phyloP scores from a whole-genome alignment of 2,888 invertebrate genomes.

The Leuctra nigra region DNA sequence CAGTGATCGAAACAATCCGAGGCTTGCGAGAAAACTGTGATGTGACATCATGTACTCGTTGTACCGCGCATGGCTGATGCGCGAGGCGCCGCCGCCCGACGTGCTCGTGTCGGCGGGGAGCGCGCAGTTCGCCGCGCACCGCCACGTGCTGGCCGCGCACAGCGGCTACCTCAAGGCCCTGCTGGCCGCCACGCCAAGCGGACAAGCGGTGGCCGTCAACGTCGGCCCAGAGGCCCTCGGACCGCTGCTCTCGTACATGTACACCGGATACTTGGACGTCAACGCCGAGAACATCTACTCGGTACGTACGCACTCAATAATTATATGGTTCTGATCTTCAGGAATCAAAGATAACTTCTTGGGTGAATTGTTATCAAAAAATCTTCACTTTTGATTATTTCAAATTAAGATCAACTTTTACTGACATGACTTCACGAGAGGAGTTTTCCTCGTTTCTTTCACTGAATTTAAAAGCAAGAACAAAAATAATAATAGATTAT shows the following conservation, averaged over 20 bases:
- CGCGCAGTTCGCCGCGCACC: slow-evolving; percentile 58
- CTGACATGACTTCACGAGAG: too few species aligned
- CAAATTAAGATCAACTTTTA: too few species aligned
- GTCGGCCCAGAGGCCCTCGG: slow-evolving; percentile 44
- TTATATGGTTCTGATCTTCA: too few species aligned
- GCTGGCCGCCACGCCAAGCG: slow-evolving; percentile 38
- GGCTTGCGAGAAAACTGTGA: too few species aligned
- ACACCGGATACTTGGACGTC: slow-evolving; percentile 63
- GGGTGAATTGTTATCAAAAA: too few species aligned
- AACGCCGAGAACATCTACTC: slow-evolving; percentile 64
- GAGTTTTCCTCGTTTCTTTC: too few species aligned
- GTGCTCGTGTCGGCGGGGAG: slow-evolving; percentile 55
- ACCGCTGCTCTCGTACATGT: slow-evolving; percentile 63
- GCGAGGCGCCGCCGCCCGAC: slow-evolving; percentile 44
- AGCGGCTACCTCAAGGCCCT: slow-evolving; percentile 66
- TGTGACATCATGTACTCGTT: slow-evolving; percentile 45
- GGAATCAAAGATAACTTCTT: too few species aligned
- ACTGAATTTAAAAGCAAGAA: too few species aligned
- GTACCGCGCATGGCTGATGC: slow-evolving; percentile 42
- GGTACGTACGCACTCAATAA: too few species aligned
- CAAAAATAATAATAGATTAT: too few species aligned
- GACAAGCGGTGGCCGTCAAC: slow-evolving; percentile 45
- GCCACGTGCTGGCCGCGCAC: slow-evolving; percentile 56
- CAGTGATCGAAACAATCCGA: too few species aligned
- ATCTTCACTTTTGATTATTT: too few species aligned